Conservation (phyloP, 1,140 invertebrate species). For the Oncopeltus fasciatus region DNA sequence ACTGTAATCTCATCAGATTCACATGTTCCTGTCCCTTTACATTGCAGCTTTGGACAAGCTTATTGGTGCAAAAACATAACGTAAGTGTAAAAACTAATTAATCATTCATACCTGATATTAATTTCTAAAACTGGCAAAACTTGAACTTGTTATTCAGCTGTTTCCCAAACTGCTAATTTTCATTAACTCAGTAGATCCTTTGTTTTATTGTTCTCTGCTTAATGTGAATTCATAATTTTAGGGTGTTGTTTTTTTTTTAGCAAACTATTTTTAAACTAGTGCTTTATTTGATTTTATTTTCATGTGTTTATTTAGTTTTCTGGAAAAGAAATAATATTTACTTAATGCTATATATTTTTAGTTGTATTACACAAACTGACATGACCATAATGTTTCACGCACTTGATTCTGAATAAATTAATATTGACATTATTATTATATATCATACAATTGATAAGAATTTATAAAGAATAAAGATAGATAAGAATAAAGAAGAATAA, state of each 20-base stretch:
- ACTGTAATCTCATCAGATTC: not conserved
- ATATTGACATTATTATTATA: too few relatives aligned
- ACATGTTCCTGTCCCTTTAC: not conserved
- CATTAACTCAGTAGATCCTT: not conserved
- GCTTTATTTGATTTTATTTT: too few relatives aligned
- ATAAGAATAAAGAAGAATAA: too few relatives aligned
- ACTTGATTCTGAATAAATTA: too few relatives aligned
- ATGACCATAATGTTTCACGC: too few relatives aligned
- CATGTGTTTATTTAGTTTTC: too few relatives aligned
- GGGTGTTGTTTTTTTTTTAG: not conserved
- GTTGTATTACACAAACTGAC: too few relatives aligned
- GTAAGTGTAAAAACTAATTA: not conserved
- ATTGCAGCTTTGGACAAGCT: constrained; percentile 1
- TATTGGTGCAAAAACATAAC: constrained; percentile 14
- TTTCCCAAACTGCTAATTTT: not conserved
- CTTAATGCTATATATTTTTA: too few relatives aligned
- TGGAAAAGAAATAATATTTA: too few relatives aligned
- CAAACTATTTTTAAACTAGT: not conserved
- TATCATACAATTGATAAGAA: too few relatives aligned
- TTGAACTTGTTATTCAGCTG: not conserved
- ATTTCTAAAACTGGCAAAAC: not conserved
- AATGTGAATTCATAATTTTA: not conserved
- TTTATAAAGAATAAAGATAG: too few relatives aligned
- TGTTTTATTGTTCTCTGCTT: not conserved
- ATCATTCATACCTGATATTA: not conserved